Evolutionary conservation across 2,888 invertebrate species (phyloP), one percentile per base, ranked within the genome.

Genomic region (Philonicus albiceps): DNA sequence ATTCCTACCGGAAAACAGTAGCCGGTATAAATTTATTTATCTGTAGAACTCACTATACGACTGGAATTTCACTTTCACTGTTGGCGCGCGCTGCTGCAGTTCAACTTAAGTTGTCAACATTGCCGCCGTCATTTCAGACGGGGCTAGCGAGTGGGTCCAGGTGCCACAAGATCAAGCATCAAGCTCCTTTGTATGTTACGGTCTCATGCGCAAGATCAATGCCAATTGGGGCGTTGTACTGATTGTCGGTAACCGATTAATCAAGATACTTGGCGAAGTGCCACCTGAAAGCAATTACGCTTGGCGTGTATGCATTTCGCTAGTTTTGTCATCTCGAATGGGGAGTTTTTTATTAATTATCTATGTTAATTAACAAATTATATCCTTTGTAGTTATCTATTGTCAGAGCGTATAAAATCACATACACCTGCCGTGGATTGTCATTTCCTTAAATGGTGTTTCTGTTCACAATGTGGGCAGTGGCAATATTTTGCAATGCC

Each of bases 191-290:
- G 31, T 75, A 34, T 49, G 74, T 85, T 85, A 85, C 75, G 85
- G 73, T 85, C 53, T 85, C 27, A 75, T 85, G 85, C 85, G 19
- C 85, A 85, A 85, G 85, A 85, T 85, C 85, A 85, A 85, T 85
- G 85, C 85, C 85, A 85, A 85, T 53, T 43, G 22, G 85, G 85
- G 85, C 85, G 85, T 85, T 85, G 85, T 43, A 85, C 85, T 75
- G 75, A 72, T 85, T 43, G 53, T 85, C 53, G 27, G 16, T 37
- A 22, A 8, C 43, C 27, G 85, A 85, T 85, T 64, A 64, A 64
- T 64, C 19, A 64, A 22, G 64, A 27, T 64, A 64, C 55, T 22
- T 55, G 55, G 55, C 22, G 13, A 22, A 30, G 78, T 78, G 78
- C 78, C 49, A 78, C 49, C 78, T 43, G 78, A 49, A 16, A 43